A percentile compares a stretch with the other conserved stretches of the same genome.
Evolutionary conservation across 2,888 invertebrate genomes (phyloP).

Genomic region (Bombylius major): DNA sequence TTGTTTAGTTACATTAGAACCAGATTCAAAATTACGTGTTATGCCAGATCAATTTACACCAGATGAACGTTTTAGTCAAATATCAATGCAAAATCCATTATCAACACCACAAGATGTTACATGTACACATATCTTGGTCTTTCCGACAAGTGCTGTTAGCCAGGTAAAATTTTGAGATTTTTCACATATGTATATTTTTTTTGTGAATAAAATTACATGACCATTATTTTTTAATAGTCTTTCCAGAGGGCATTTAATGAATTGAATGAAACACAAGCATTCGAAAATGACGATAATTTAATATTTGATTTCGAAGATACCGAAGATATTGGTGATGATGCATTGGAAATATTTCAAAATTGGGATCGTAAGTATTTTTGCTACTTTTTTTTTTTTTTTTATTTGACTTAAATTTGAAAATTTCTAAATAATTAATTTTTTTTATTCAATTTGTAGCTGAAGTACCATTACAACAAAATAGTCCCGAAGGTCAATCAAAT

Average conservation of each 20-base stretch:
- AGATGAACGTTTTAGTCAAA: conserved; percentile 82
- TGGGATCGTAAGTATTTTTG: conserved; percentile 40
- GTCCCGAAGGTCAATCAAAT: conserved; percentile 42
- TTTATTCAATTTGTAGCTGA: conserved; percentile 11
- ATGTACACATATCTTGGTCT: conserved; percentile 95
- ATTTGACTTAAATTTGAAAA: background rate
- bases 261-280: conserved; percentile 36
- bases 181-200: background rate
- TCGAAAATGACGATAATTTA: conserved; percentile 52
- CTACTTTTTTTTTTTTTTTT: background rate
- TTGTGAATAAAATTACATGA: background rate
- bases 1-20: conserved; percentile 93
- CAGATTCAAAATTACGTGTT: conserved; percentile 72
- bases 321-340: conserved; percentile 39
- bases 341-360: conserved; percentile 63
- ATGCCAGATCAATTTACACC: conserved; percentile 94
- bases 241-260: conserved; percentile 60
- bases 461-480: conserved; percentile 39
- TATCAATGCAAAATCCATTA: conserved; percentile 76
- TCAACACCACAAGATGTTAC: conserved; percentile 94
- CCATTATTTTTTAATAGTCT: conserved; percentile 38
- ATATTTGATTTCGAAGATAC: conserved; percentile 48
- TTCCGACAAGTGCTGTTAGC: conserved; percentile 92
- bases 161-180: conserved; percentile 44
- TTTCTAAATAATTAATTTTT: background rate